These are phyloP conservation scores for Asarcornis scutulata DNA, from an alignment of 2,113 vertebrate genomes.

Conservation along the genomic window DNA sequence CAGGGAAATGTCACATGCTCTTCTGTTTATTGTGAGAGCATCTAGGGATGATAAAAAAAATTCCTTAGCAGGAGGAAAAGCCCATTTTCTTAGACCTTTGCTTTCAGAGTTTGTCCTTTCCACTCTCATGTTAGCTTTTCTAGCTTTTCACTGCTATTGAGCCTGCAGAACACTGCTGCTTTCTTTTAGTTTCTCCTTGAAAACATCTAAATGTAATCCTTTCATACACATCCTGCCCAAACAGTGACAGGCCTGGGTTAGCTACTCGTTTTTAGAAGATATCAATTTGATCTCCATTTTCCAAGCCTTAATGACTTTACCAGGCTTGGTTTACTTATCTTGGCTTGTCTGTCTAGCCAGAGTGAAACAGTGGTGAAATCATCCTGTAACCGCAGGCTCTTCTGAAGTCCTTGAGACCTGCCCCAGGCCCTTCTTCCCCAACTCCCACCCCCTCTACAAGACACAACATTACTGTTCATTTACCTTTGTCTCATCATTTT, in stretches of 20 bases:
- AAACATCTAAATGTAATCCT: neutral
- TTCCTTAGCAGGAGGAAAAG: neutral
- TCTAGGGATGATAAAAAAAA: neutral
- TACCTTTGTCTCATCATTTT: neutral
- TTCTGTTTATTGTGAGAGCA: neutral
- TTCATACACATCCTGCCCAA: neutral
- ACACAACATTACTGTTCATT: neutral
- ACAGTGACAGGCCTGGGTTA: neutral
- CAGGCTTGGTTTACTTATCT: neutral
- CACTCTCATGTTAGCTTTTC: neutral
- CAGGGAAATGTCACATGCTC: neutral
- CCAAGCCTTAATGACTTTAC: neutral
- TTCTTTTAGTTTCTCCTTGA: neutral
- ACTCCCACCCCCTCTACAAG: neutral
- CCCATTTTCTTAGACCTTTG: neutral
- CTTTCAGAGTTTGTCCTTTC: neutral
- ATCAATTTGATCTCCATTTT: neutral
- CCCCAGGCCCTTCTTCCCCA: neutral
- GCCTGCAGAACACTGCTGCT: accelerated
- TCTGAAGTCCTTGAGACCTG: neutral
- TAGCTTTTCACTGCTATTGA: neutral
- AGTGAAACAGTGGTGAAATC: neutral
- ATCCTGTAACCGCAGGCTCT: neutral
- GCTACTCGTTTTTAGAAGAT: neutral
- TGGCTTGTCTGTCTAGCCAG: neutral